Evolutionary conservation across 1,140 invertebrate species (phyloP), one percentile per base, ranked within the genome.

Genomic region (Monomorium pharaonis): DNA sequence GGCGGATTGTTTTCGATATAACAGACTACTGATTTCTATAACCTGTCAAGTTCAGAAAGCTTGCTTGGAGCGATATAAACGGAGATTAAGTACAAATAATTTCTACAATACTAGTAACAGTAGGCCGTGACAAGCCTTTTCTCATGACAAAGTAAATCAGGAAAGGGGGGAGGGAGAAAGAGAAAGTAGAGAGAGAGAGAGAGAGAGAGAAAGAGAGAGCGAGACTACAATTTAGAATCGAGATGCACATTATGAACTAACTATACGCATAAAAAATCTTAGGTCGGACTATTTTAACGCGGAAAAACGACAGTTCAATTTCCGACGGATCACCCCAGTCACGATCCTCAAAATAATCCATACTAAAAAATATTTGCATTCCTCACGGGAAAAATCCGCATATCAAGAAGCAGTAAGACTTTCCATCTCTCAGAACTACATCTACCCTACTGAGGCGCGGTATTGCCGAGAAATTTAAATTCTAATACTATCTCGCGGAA

Each of bases 381-480:
- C n/a, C 78, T 74, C 78, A 4, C 24, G 37, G 78, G 78, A 58
- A 27, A 58, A 74, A 60, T 44, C n/a, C n/a, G 78, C 51, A 83
- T 83, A 60, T 83, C 67, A 58, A 83, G 67, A 60, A 83, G n/a
- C 49, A 1, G 5, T 56, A 81, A 42, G 67, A 65, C 49, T 54
- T 67, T 80, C 69, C 47, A 54, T 69, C 16, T 69, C 5, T 18
- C 21, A 9, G 21, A 80, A 21, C 12, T 12, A 21, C 24, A 21
- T 18, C 33, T 69, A 27, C n/a, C 5, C 30, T 54, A 69, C 24
- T 42, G 72, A 51, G 42, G 30, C 7, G 3, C 74, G 47, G 14
- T n/a, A 84, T 74, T 62, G 83, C 58, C 56, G 33, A 85, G 87
- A 86, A 88, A 85, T 89, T 89, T 69, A 81, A 89, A 89, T 88